Evolutionary conservation across 2,113 vertebrate species (phyloP).

Genomic region (Ceyx cyanopectus): DNA sequence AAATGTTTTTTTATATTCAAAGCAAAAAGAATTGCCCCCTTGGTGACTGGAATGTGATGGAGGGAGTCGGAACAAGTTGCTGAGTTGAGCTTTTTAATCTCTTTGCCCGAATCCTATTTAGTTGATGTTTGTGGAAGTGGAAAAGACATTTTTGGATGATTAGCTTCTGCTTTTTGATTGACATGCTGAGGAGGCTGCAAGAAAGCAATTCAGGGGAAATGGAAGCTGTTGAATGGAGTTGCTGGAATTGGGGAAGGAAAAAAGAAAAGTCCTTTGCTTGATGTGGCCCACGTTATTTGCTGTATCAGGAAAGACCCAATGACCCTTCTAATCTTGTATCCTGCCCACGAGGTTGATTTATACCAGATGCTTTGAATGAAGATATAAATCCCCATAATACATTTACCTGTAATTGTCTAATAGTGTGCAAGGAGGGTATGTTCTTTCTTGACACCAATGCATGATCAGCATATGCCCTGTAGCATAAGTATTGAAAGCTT

Average conservation of each 20-base stretch:
- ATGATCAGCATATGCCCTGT: background rate
- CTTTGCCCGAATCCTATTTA: slow-evolving; percentile 9
- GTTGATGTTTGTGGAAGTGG: slow-evolving; percentile 5
- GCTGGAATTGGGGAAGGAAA: slow-evolving; percentile 20
- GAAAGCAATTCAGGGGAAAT: slow-evolving; percentile 28
- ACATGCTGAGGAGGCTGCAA: slow-evolving; percentile 29
- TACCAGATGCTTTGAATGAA: slow-evolving; percentile 50
- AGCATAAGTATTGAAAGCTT: background rate
- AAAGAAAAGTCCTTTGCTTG: background rate
- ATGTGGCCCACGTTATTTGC: background rate
- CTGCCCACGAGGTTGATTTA: slow-evolving; percentile 43
- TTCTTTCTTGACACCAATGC: slow-evolving; percentile 29
- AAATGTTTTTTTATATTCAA: slow-evolving; percentile 47
- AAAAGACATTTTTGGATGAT: slow-evolving; percentile 36
- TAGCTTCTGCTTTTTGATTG: slow-evolving; percentile 48
- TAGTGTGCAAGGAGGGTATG: slow-evolving; percentile 10
- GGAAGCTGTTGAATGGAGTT: slow-evolving; percentile 49
- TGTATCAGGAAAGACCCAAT: slow-evolving; percentile 53
- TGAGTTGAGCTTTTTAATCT: slow-evolving; percentile 48
- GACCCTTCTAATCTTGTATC: slow-evolving; percentile 62
- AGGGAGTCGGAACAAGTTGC: slow-evolving; percentile 40
- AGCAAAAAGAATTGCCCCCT: slow-evolving; percentile 60
- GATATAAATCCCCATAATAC: slow-evolving; percentile 31
- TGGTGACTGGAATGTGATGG: slow-evolving; percentile 16
- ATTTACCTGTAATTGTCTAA: slow-evolving; percentile 53